Percentiles rank a stretch among this genome's conserved stretches.
Evolutionary conservation across 2,888 invertebrate species (phyloP).

Genomic region (Busseola fusca): DNA sequence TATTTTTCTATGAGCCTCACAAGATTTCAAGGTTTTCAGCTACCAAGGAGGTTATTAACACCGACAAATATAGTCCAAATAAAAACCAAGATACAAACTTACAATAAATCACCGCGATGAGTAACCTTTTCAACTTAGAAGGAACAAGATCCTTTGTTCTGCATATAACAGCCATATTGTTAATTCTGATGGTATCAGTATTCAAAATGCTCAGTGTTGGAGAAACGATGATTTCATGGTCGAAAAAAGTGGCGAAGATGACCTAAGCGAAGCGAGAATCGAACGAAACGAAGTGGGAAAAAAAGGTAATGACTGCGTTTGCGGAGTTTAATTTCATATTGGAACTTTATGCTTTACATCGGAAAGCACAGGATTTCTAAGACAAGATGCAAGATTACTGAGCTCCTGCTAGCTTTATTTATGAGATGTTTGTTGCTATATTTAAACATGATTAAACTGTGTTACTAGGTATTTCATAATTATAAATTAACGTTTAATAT

Average conservation of each 20-base stretch:
- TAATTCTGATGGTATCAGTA: conserved; percentile 49
- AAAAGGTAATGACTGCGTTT: conserved; percentile 16
- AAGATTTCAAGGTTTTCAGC: not conserved
- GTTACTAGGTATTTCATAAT: not conserved
- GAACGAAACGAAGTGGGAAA: conserved; percentile 20
- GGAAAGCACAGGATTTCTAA: not conserved
- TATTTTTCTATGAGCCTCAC: not conserved
- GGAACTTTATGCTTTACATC: not conserved
- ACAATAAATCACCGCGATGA: conserved; percentile 46
- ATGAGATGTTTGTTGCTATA: not conserved
- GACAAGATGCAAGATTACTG: not conserved
- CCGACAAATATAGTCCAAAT: not conserved
- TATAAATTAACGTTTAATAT: conserved; percentile 1
- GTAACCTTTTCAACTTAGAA: conserved; percentile 33
- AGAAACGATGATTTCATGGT: conserved; percentile 56
- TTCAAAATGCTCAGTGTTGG: conserved; percentile 42
- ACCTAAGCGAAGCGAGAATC: conserved; percentile 44
- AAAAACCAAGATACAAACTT: conserved; percentile 9
- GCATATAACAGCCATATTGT: conserved; percentile 16
- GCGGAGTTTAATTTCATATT: not conserved
- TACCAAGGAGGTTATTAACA: conserved; percentile 29
- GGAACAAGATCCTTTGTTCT: conserved; percentile 44
- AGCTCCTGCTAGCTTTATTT: not conserved
- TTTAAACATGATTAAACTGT: not conserved
- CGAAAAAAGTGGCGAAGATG: conserved; percentile 50